Base-by-base conservation (phyloP, 2,797 vertebrate genomes). In the Australoheros facetus region DNA sequence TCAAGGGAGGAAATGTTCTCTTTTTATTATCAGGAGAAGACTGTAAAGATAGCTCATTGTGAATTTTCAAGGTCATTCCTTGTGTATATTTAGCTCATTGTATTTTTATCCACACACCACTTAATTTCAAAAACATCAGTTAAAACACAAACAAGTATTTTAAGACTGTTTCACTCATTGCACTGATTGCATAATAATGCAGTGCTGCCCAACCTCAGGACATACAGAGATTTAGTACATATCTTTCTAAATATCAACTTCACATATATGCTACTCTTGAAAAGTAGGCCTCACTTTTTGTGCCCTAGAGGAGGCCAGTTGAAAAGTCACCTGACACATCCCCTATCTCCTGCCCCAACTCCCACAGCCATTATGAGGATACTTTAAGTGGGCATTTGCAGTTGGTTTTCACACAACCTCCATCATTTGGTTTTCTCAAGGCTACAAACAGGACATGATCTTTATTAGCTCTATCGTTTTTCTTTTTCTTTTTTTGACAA, bases 81-180 rank as follows among this genome's bases (percentile, higher is more conserved):
- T 75, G 89, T 79, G 84, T 91, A 85, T 88, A 84, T 90, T 93
- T 92, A 92, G 90, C 92, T 91, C 80, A 34, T 88, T 78, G 75
- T 91, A 78, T 89, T 90, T 86, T 81, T 75, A 87, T 74, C 85
- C 82, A 54, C 72, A 76, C 42, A 19, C 32, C 82, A 62, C 74
- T 80, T 73, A 3, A 45, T 82, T 81, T 89, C 71, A 83, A 85
- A 82, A 82, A 85, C 83, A 78, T 57, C 75, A 56, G 73, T 81
- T 64, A 55, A 82, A 82, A 80, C 78, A 85, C 66, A 39, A 6
- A 62, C 70, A 72, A 54, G 73, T 84, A 77, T 89, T 86, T 85
- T 76, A 78, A 86, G 64, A 85, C 84, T 12, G 60, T 56, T 83
- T 82, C 78, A 42, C 78, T 71, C 76, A 62, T 23, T 85, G 26